Evolutionary conservation across 2,797 vertebrate genomes (phyloP).

Genomic region (Cynopterus sphinx): DNA sequence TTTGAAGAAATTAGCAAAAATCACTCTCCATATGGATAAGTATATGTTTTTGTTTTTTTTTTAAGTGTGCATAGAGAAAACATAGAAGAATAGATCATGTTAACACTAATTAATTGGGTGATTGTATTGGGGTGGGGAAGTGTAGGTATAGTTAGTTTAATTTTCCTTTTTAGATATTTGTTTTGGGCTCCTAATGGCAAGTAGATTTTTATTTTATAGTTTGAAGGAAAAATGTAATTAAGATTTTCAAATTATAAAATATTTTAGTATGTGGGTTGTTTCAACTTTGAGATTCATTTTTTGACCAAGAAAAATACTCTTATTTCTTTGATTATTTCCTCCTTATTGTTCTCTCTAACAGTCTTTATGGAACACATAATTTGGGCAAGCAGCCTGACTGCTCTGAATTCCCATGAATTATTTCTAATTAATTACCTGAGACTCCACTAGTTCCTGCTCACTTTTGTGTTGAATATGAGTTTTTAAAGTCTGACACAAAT

Average conservation of each 20-base stretch:
- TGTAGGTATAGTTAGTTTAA: neutral
- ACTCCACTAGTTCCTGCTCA: neutral
- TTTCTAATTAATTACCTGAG: neutral
- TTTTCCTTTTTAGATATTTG: neutral
- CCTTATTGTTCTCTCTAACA: neutral
- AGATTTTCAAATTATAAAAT: neutral
- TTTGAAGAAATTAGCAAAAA: neutral
- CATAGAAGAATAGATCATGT: neutral
- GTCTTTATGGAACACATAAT: neutral
- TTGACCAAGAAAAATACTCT: neutral
- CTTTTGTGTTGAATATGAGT: neutral
- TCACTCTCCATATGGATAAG: neutral
- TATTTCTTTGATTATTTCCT: neutral
- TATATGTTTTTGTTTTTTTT: neutral
- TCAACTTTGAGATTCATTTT: neutral
- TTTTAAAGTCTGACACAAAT: neutral
- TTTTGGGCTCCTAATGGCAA: neutral
- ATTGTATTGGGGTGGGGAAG: neutral
- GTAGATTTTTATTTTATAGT: neutral
- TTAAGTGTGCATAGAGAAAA: neutral
- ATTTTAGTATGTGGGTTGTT: neutral
- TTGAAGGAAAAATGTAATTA: neutral
- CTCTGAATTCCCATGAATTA: neutral
- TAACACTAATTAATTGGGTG: neutral
- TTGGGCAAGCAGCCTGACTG: neutral